phyloP scores from a whole-genome alignment of 2,888 invertebrate genomes.

The Pristionchus fissidentatus region DNA sequence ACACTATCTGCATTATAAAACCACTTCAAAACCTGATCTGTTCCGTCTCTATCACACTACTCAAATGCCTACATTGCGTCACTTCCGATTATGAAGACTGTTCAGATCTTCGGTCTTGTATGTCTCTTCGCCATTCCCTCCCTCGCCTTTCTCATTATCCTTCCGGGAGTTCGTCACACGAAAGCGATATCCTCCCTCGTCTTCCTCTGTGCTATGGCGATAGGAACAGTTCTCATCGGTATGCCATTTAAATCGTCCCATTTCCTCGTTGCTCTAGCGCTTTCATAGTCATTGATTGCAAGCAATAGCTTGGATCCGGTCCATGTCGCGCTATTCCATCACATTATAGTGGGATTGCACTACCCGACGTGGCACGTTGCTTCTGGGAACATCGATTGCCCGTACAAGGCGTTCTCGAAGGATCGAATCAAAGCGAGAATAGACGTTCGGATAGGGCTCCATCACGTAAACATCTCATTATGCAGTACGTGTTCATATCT shows the following conservation, averaged over 20 bases:
- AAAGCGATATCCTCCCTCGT: slow-evolving; percentile 69
- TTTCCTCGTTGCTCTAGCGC: slow-evolving; percentile 45
- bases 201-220: slow-evolving; percentile 84
- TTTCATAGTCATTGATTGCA: slow-evolving; percentile 29
- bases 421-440: slow-evolving; percentile 26
- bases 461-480: slow-evolving; percentile 41
- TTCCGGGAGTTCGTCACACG: slow-evolving; percentile 84
- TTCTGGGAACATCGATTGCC: slow-evolving; percentile 15
- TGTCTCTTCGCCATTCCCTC: slow-evolving; percentile 53
- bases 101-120: slow-evolving; percentile 50
- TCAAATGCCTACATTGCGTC: slow-evolving; percentile 19
- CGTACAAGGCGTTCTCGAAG: slow-evolving; percentile 43
- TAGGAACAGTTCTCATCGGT: slow-evolving; percentile 93
- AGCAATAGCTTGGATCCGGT: slow-evolving; percentile 27
- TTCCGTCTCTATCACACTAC: slow-evolving; percentile 7
- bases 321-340: not conserved
- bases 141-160: slow-evolving; percentile 92
- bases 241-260: slow-evolving; percentile 47
- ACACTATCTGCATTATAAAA: slow-evolving; percentile 81
- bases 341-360: slow-evolving; percentile 45
- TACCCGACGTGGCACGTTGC: slow-evolving; percentile 49
- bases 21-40: slow-evolving; percentile 44
- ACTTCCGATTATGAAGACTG: slow-evolving; percentile 38
- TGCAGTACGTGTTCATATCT: not conserved
- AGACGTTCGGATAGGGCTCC: slow-evolving; percentile 47